Evolutionary conservation across 2,113 vertebrate species (phyloP), one percentile per base, ranked within the genome.

Genomic region (Eudorcas thomsonii): DNA sequence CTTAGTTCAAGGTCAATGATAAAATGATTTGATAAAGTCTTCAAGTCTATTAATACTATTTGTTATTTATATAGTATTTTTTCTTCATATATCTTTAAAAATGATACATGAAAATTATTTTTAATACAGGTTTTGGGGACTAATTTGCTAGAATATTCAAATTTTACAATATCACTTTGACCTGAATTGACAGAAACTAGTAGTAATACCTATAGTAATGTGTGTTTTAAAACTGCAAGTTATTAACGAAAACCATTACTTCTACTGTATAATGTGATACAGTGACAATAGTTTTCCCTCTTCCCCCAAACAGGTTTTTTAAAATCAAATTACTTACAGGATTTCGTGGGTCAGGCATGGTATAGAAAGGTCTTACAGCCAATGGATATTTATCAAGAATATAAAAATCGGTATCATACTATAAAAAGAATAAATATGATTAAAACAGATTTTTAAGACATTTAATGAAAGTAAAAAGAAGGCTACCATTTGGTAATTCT

Each of bases 381-480:
- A 99, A 99, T 2, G 99, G 99, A 48, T 99, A 99, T 97, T 99
- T 99, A 98, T 99, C 99, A 99, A 99, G 99, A 97, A 99, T 99
- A 84, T 99, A 99, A 99, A 99, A 99, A 98, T 99, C 99, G 1
- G 99, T 99, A 96, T 99, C 99, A 21, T 99, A 99, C 99, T 99
- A 98, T 45, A 97, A 96, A 93, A 97, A 98, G 84, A 97, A 94
- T 94, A 98, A 74, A 93, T 88, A 62, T 3, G 64, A 96, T 95
- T 96, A 97, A 90, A 92, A 92, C 36, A 93, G 11, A 48, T 60
- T 94, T 89, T 81, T 36, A 50, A 93, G 67, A 84, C 84, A 30
- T 55, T 85, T 81, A 90, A 57, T 55, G 16, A 54, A 85, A 91
- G 30, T 77, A 54, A 93, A 89, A 94, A 82, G 45, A 45, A 50